Base-by-base conservation (phyloP, 2,888 invertebrate genomes). In the Neoascia interrupta region DNA sequence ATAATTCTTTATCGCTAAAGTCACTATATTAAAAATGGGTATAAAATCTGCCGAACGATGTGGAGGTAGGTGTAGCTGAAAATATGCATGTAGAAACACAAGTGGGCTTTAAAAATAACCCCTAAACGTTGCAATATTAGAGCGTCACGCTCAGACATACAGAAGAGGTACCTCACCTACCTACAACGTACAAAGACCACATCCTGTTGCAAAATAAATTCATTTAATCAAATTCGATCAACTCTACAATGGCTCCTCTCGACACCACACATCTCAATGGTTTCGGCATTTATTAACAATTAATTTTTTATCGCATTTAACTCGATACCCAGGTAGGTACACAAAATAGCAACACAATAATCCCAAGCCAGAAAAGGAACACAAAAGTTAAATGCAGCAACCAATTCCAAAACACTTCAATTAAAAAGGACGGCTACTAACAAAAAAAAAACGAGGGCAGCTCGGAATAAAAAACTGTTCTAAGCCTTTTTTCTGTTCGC, bases 251-350 rank as follows among this genome's bases (percentile, higher is more conserved):
- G 18, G 43, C 36, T 2, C 19, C 39, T 45, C 51, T 72, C 54
- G 41, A 60, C 39, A 53, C 47, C 45, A 26, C 13, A 5, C 45
- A 51, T 43, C 51, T 47, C 39, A 64, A 79, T 56, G 43, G 37
- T 26, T 28, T 68, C 37, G 56, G 41, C 41, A 79, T 79, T 79
- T 79, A 73, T 79, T 79, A 79, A 79, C 79, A 79, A 73, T 75
- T 75, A 69, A 75, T 66, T 73, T 31, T 73, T 56, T 5, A 66
- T 73, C 19, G 36, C 47, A 73, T 79, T 79, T 73, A 61, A 73
- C 61, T 56, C 51, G 45, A 56, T 51, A 58, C 28, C 41, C 47
- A 54, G 66, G 37, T 45, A 47, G 31, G 3, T 3, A 45, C 18
- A 69, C 39, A 58, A 72, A 58, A 66, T 26, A 47, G 60, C 54